Conservation (phyloP, 2,113 vertebrate species). For the Rhea pennata region DNA sequence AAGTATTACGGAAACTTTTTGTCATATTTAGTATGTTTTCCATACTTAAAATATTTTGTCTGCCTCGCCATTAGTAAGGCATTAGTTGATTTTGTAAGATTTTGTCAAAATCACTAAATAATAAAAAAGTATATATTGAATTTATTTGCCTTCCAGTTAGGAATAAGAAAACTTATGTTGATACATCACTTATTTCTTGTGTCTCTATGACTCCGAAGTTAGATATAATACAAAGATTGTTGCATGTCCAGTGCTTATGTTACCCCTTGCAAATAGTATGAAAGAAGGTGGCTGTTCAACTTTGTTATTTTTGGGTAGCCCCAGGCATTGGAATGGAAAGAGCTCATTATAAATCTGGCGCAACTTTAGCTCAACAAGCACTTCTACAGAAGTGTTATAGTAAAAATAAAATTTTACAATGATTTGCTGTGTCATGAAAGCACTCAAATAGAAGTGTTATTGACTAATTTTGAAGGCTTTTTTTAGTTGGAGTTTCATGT, state of each 20-base stretch:
- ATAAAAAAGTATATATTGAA: neutral
- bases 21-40: neutral
- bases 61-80: neutral
- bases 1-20: neutral
- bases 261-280: neutral
- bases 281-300: neutral
- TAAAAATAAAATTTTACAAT: neutral
- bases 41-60: neutral
- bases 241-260: neutral
- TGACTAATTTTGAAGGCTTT: neutral
- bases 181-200: neutral
- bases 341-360: neutral
- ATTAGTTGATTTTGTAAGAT: neutral
- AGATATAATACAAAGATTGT: neutral
- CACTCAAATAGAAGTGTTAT: neutral
- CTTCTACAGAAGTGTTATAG: neutral
- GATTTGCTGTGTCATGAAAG: neutral
- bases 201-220: neutral
- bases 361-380: neutral
- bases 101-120: neutral
- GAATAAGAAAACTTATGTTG: neutral
- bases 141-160: neutral
- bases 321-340: neutral
- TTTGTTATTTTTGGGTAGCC: neutral
- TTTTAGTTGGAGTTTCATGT: neutral